These are phyloP conservation scores for Melanotaenia boesemani DNA, from an alignment of 2,797 vertebrate genomes.

Conservation along the genomic window DNA sequence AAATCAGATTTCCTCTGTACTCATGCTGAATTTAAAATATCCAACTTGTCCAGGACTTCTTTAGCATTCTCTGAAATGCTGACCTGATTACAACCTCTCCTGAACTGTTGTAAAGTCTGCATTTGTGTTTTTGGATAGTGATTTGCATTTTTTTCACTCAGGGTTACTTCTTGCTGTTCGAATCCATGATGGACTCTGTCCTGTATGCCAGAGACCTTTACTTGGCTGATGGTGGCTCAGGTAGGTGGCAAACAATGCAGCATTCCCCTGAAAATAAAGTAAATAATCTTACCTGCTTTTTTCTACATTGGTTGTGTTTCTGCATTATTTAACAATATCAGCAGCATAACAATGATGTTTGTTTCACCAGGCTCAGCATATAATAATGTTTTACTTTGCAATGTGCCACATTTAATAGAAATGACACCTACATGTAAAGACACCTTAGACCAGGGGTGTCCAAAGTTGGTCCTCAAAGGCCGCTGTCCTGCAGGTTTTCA, in stretches of 20 bases:
- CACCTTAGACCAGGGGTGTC: too few relatives aligned
- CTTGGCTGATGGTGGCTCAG: conserved; percentile 89
- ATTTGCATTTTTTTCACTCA: conserved; percentile 62
- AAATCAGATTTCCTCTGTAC: conserved; percentile 35
- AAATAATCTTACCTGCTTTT: neutral
- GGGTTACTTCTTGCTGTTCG: conserved; percentile 98
- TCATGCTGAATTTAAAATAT: conserved; percentile 36
- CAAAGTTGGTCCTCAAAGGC: too few relatives aligned
- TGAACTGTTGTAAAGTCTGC: neutral
- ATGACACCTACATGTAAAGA: too few relatives aligned
- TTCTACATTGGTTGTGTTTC: neutral
- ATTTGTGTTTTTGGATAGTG: neutral
- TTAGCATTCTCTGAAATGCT: neutral
- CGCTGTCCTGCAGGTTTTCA: too few relatives aligned
- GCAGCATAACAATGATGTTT: neutral
- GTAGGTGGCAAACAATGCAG: conserved; percentile 73
- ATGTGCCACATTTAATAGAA: too few relatives aligned
- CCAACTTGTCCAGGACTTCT: conserved; percentile 7
- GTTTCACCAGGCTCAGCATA: too few relatives aligned
- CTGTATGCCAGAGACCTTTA: conserved; percentile 92
- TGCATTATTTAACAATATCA: neutral
- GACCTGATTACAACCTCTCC: neutral
- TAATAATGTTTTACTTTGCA: too few relatives aligned
- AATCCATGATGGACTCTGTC: conserved; percentile 98
- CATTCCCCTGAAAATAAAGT: neutral